Percentiles rank a stretch among this genome's conserved stretches.
These are phyloP conservation scores for Oreohelix idahoensis DNA, from an alignment of 1,140 invertebrate genomes.

Conservation along the genomic window DNA sequence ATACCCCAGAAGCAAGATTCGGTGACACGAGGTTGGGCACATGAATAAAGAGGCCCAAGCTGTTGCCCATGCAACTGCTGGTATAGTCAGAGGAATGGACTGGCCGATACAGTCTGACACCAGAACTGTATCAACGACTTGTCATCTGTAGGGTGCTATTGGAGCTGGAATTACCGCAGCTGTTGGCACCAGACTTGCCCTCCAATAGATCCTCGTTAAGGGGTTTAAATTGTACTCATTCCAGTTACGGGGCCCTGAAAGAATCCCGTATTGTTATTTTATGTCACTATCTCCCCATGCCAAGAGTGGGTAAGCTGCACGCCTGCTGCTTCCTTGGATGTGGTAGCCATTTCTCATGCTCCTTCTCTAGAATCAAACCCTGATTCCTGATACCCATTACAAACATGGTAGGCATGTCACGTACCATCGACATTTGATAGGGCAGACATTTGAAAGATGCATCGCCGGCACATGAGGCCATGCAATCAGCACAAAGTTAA, in stretches of 20 bases:
- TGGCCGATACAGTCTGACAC: too few species aligned
- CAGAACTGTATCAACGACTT: too few species aligned
- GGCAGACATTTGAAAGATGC: too few species aligned
- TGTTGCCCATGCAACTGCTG: too few species aligned
- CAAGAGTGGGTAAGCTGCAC: constrained; percentile 1
- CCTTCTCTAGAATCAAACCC: not conserved
- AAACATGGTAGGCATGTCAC: constrained; percentile 6
- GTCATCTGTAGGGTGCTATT: too few species aligned
- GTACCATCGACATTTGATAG: not conserved
- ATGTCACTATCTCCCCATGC: not conserved
- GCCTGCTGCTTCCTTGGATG: not conserved
- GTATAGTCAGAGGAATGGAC: too few species aligned
- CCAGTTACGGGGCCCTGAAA: not conserved
- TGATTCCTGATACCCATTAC: constrained; percentile 2
- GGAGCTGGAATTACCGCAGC: constrained; percentile 5
- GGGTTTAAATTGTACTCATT: constrained; percentile 14
- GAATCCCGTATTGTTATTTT: not conserved
- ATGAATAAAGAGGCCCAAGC: too few species aligned
- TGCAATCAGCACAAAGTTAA: too few species aligned
- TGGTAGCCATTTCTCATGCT: constrained; percentile 10
- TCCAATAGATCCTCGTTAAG: constrained; percentile 6
- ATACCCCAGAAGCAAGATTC: too few species aligned
- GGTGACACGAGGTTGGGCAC: too few species aligned
- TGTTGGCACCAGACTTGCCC: not conserved
- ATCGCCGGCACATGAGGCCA: too few species aligned